A percentile compares a stretch with the other conserved stretches of the same genome.
phyloP scores from a whole-genome alignment of 1,140 invertebrate species.

The Ooceraea biroi region DNA sequence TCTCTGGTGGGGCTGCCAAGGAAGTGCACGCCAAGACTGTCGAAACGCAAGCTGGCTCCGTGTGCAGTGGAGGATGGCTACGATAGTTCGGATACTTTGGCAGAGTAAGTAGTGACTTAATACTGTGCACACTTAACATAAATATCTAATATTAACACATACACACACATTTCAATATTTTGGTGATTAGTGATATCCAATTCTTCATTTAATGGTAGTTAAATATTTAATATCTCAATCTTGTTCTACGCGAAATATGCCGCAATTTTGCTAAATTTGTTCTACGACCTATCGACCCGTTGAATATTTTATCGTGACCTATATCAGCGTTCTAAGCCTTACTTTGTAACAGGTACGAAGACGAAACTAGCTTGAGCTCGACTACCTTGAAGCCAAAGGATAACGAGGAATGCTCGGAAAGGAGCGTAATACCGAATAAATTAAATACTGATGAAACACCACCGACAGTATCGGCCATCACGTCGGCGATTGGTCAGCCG shows the following conservation, averaged over 20 bases:
- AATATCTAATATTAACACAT: neutral
- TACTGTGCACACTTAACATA: neutral
- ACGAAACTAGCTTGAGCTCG: slow-evolving; percentile 77
- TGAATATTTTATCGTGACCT: slow-evolving; percentile 29
- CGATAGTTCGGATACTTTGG: slow-evolving; percentile 80
- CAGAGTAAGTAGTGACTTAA: slow-evolving; percentile 77
- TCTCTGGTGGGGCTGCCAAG: slow-evolving; percentile 86
- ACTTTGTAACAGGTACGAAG: slow-evolving; percentile 71
- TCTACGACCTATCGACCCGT: neutral
- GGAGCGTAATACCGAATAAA: slow-evolving; percentile 76
- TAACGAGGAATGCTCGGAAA: slow-evolving; percentile 76
- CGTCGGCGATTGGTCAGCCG: slow-evolving; percentile 75
- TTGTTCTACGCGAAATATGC: neutral
- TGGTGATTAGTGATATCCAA: neutral
- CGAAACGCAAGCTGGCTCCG: slow-evolving; percentile 77
- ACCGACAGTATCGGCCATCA: slow-evolving; percentile 74
- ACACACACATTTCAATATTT: neutral
- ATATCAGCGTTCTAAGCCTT: neutral
- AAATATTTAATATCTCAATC: slow-evolving; percentile 21
- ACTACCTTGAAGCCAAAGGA: slow-evolving; percentile 76
- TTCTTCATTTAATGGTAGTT: neutral
- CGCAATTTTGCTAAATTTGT: slow-evolving; percentile 6
- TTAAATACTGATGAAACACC: slow-evolving; percentile 71
- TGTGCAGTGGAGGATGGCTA: slow-evolving; percentile 80
- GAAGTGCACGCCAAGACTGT: slow-evolving; percentile 76